Percentiles rank a stretch among this genome's conserved stretches.
Conservation (phyloP, 92 coral and sea anemone genomes). For the Epizoanthus scotinus region DNA sequence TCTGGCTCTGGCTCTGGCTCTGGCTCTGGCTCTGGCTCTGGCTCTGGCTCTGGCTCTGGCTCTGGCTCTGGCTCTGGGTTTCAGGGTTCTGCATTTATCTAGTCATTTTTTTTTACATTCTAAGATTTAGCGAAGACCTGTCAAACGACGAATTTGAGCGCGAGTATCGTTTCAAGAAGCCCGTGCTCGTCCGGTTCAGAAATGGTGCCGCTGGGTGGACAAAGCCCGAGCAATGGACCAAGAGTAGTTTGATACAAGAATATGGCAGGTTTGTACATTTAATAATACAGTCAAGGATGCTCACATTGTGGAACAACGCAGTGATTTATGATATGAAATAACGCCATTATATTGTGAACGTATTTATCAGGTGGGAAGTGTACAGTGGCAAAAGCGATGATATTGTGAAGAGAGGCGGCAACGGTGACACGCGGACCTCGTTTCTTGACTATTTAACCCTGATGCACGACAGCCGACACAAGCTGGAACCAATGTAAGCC, state of each 20-base stretch:
- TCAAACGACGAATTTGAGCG: constrained; percentile 57
- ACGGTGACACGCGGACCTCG: constrained; percentile 52
- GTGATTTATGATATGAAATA: no score
- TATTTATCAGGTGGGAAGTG: constrained; percentile 44
- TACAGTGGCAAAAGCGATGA: constrained; percentile 63
- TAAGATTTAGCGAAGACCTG: constrained; percentile 44
- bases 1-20: no score
- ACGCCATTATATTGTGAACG: no score
- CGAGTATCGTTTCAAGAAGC: constrained; percentile 49
- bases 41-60: neutral
- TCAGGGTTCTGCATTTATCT: neutral
- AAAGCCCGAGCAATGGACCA: constrained; percentile 61
- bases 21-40: neutral
- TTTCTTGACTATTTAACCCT: constrained; percentile 53
- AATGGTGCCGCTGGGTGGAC: constrained; percentile 66
- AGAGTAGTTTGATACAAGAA: constrained; percentile 41
- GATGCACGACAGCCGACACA: constrained; percentile 57
- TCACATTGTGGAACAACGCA: no score
- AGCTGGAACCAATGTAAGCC: constrained; percentile 59
- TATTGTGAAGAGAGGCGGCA: constrained; percentile 62
- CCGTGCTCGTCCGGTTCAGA: constrained; percentile 53
- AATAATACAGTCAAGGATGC: neutral
- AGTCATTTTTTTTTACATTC: neutral
- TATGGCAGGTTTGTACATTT: constrained; percentile 34
- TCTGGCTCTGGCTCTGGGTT: neutral